Evolutionary conservation across 2,888 invertebrate species (phyloP).

Genomic region (Pyrrhia umbra): DNA sequence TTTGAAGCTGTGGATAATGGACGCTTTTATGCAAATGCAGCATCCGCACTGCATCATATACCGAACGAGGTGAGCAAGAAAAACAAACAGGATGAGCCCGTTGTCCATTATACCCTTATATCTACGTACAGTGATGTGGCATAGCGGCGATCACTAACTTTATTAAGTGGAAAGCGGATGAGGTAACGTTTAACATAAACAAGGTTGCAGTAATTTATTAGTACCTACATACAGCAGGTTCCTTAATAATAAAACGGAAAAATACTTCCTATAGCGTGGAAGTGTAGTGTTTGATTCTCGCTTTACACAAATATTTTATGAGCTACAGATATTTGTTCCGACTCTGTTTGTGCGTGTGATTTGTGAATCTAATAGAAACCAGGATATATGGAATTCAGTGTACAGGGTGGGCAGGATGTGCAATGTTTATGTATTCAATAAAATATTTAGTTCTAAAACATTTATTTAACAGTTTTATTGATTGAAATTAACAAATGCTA

Average conservation of each 20-base stretch:
- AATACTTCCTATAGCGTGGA: not conserved
- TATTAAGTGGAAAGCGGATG: conserved; percentile 33
- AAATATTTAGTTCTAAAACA: not conserved
- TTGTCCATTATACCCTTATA: conserved; percentile 45
- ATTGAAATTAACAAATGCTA: no score
- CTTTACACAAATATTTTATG: conserved; percentile 42
- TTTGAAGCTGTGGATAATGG: conserved; percentile 84
- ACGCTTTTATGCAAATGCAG: conserved; percentile 88
- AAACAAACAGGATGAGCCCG: conserved; percentile 66
- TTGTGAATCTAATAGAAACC: conserved; percentile 41
- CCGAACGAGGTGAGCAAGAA: conserved; percentile 63
- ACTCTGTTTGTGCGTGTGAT: conserved; percentile 39
- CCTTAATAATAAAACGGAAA: conserved; percentile 33
- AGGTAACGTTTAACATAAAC: conserved; percentile 32
- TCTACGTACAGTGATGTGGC: conserved; percentile 9
- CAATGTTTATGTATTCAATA: conserved; percentile 1
- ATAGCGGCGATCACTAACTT: conserved; percentile 31
- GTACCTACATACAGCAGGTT: conserved; percentile 18
- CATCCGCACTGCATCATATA: conserved; percentile 87
- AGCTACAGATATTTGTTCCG: conserved; percentile 48
- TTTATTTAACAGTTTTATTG: not conserved
- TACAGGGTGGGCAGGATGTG: not conserved
- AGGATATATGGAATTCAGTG: conserved; percentile 11
- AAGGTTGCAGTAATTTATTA: conserved; percentile 41
- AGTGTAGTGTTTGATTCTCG: conserved; percentile 38